Evolutionary conservation across 2,888 invertebrate genomes (phyloP), one percentile per base, ranked within the genome.

Genomic region (Ochropleura leucogaster): DNA sequence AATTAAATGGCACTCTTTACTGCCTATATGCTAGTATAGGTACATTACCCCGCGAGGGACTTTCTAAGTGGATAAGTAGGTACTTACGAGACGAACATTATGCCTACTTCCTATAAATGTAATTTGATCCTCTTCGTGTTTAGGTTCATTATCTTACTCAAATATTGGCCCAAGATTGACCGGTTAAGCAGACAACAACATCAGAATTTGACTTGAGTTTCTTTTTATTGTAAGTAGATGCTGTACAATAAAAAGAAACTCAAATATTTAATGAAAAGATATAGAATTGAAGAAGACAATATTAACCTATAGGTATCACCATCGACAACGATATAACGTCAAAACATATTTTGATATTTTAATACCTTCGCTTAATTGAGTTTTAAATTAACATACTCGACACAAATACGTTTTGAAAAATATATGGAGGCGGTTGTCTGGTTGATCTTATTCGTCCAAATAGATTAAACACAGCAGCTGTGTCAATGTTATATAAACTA

Each of bases 1-100:
- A 55, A 68, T 71, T 65, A 77, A 77, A 77, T 77, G 67, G 63
- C 77, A 60, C 82, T 70, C 47, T 49, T 65, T 30, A 30, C 44
- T 59, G 40, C 47, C n/a, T 55, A 12, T n/a, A 14, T 46, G 55
- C 44, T 20, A 30, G 9, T n/a, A n/a, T n/a, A n/a, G n/a, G n/a
- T 74, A 55, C 47, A 60, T 68, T 60, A 60, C 16, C 55, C 64
- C 60, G 20, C 47, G 12, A 51, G 68, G 76, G 53, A 60, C 44
- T 20, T 67, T 63, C 18, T 73, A 74, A 67, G 63, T 74, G 63
- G 55, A 12, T 66, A 60, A 63, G n/a, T 40, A 60, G 12, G 18
- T 63, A 63, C 59, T 60, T 68, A 30, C 62, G 62, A 79, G 16
- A 46, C 20, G 59, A 53, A 60, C 57, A 72, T 42, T 59, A 72